phyloP scores from a whole-genome alignment of 1,140 invertebrate genomes.

The Drosophila malerkotliana region DNA sequence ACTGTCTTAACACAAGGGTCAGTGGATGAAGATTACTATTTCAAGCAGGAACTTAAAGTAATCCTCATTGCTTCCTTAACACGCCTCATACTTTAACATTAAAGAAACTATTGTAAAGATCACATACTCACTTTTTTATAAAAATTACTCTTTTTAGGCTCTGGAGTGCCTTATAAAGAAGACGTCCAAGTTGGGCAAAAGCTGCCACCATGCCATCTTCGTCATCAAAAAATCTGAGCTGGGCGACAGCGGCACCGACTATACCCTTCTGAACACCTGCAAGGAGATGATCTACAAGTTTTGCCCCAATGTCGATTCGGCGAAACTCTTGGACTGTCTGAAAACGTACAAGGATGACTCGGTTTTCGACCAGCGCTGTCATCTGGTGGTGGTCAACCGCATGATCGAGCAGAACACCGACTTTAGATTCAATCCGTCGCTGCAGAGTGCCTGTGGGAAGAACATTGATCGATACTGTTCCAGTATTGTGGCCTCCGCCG shows the following conservation, averaged over 20 bases:
- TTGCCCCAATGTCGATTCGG: constrained; percentile 88
- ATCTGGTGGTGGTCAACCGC: constrained; percentile 92
- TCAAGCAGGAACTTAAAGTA: background rate
- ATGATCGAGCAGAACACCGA: constrained; percentile 97
- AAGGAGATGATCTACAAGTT: constrained; percentile 93
- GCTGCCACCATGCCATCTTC: constrained; percentile 93
- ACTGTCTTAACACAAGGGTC: constrained; percentile 1
- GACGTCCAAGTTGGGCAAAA: constrained; percentile 87
- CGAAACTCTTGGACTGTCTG: constrained; percentile 89
- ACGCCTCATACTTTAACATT: background rate
- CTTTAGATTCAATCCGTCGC: constrained; percentile 94
- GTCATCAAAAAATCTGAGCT: constrained; percentile 93
- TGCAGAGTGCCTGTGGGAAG: constrained; percentile 89
- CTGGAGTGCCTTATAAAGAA: constrained; percentile 94
- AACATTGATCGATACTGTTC: constrained; percentile 91
- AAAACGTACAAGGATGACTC: constrained; percentile 91
- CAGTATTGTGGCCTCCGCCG: constrained; percentile 75
- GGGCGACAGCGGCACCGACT: constrained; percentile 93
- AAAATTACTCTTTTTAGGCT: constrained; percentile 85
- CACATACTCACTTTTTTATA: background rate
- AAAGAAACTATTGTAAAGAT: background rate
- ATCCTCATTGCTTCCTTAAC: background rate
- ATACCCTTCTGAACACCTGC: constrained; percentile 92
- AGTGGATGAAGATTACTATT: background rate
- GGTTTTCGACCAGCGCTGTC: constrained; percentile 94